These are phyloP conservation scores for Xerus inauris DNA, from an alignment of 2,113 vertebrate genomes.

Conservation along the genomic window DNA sequence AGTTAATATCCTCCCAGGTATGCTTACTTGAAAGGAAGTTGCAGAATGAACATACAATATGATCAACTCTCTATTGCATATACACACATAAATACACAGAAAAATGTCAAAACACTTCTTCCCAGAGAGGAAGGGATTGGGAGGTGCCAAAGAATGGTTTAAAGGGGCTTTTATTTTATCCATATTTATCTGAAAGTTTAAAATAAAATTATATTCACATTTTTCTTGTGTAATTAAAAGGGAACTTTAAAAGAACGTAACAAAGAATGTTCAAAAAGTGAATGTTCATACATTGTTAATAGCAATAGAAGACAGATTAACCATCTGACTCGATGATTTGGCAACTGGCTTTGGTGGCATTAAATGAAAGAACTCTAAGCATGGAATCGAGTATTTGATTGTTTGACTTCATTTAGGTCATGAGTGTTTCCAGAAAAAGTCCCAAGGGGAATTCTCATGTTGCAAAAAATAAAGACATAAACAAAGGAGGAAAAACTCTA, in stretches of 20 bases:
- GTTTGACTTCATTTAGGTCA: neutral
- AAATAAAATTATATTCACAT: neutral
- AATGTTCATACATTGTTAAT: neutral
- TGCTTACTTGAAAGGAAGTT: neutral
- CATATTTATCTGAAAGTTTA: slow-evolving; percentile 1
- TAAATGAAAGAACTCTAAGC: neutral
- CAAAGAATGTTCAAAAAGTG: too few species aligned
- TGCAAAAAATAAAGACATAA: neutral
- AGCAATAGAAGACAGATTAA: neutral
- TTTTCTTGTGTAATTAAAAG: neutral
- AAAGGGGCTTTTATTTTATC: neutral
- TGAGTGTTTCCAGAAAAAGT: neutral
- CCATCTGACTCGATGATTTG: neutral
- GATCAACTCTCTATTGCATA: neutral
- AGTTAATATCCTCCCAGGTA: neutral
- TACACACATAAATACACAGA: neutral
- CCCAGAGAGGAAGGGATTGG: neutral
- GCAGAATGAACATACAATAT: neutral
- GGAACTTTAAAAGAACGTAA: neutral
- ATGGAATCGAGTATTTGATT: slow-evolving; percentile 5
- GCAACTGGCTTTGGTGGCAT: neutral
- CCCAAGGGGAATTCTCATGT: slow-evolving; percentile 2
- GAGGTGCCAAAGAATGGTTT: neutral
- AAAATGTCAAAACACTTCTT: neutral
- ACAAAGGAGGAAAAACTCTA: neutral